Percentiles rank a stretch among this genome's conserved stretches.
Evolutionary conservation across 2,888 invertebrate genomes (phyloP).

Genomic region (Euproctis similis): DNA sequence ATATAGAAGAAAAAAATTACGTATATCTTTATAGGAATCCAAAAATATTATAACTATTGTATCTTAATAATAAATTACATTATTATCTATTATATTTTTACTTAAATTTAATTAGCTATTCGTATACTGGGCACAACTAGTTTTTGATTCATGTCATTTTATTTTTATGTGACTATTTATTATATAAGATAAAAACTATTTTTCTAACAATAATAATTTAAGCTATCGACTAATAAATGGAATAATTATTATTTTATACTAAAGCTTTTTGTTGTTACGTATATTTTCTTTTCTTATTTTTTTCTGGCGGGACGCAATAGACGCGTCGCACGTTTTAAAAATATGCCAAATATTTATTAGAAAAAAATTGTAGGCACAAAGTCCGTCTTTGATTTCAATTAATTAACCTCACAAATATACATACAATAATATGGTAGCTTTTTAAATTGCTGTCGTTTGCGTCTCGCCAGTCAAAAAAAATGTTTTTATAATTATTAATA

Average conservation of each 20-base stretch:
- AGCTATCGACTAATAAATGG: slow-evolving; percentile 73
- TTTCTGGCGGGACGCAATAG: slow-evolving; percentile 39
- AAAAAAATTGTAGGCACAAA: slow-evolving; percentile 26
- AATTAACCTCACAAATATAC: slow-evolving; percentile 22
- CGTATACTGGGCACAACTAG: slow-evolving; percentile 77
- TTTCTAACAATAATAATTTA: slow-evolving; percentile 72
- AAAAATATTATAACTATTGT: slow-evolving; percentile 74
- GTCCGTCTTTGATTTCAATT: slow-evolving; percentile 20
- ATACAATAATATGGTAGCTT: slow-evolving; percentile 21
- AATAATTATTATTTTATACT: slow-evolving; percentile 65
- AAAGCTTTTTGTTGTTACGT: slow-evolving; percentile 72
- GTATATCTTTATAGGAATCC: slow-evolving; percentile 76
- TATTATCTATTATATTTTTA: too few species aligned
- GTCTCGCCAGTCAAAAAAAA: slow-evolving; percentile 39
- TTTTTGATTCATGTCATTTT: slow-evolving; percentile 74
- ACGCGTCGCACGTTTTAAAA: slow-evolving; percentile 13
- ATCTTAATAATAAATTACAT: slow-evolving; percentile 73
- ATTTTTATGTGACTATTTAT: slow-evolving; percentile 72
- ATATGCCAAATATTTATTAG: too few species aligned
- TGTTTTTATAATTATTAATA: slow-evolving; percentile 38
- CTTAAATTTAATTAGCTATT: slow-evolving; percentile 67
- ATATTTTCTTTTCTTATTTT: too few species aligned
- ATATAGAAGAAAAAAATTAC: slow-evolving; percentile 62
- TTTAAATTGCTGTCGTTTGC: slow-evolving; percentile 18
- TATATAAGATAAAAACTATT: slow-evolving; percentile 71